These are phyloP conservation scores for Ambastaia sidthimunki DNA, from an alignment of 2,797 vertebrate genomes.

Conservation along the genomic window DNA sequence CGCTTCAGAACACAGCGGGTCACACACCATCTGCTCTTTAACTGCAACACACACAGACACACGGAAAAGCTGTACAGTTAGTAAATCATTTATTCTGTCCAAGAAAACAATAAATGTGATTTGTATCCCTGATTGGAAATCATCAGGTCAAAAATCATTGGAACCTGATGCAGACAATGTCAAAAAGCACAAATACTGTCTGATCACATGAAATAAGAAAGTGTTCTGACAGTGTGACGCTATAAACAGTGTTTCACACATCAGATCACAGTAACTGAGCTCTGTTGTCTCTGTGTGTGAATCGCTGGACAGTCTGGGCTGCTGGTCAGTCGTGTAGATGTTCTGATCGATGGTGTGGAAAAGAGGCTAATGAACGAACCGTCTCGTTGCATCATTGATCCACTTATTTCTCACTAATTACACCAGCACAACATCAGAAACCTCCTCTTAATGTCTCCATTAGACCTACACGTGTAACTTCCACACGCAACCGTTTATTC, in stretches of 20 bases:
- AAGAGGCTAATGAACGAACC: slow-evolving; percentile 35
- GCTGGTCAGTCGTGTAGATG: slow-evolving; percentile 10
- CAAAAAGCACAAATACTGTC: no score
- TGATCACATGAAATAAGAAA: no score
- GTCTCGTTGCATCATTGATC: slow-evolving; percentile 38
- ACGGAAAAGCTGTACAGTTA: neutral
- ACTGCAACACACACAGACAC: slow-evolving; percentile 68
- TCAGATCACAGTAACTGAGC: no score
- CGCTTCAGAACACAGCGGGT: slow-evolving; percentile 86
- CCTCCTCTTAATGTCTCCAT: slow-evolving; percentile 34
- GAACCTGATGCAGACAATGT: no score
- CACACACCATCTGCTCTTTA: slow-evolving; percentile 89
- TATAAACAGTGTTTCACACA: no score
- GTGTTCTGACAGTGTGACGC: no score
- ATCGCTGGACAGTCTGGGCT: slow-evolving; percentile 4
- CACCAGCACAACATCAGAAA: slow-evolving; percentile 46
- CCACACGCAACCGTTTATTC: slow-evolving; percentile 24
- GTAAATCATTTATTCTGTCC: neutral
- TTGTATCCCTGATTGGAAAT: no score
- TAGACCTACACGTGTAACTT: slow-evolving; percentile 5
- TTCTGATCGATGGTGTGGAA: slow-evolving; percentile 39
- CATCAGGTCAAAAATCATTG: no score
- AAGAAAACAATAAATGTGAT: neutral
- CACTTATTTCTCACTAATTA: slow-evolving; percentile 44
- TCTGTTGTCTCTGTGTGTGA: neutral